A percentile compares a stretch with the other conserved stretches of the same genome.
Evolutionary conservation across 1,140 invertebrate genomes (phyloP).

Genomic region (Drosophila pruinosa): DNA sequence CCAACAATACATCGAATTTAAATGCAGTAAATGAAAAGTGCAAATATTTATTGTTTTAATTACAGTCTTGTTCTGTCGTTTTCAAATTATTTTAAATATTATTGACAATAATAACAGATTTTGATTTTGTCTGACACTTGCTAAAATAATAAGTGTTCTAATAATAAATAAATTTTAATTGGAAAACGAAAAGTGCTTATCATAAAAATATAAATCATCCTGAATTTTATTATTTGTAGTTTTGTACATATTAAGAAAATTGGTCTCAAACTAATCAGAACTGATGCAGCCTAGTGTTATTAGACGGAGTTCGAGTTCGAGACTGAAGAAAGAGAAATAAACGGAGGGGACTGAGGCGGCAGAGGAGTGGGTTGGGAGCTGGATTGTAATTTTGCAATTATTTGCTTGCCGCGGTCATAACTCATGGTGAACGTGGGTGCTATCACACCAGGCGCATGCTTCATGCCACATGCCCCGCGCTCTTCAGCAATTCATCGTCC

Average conservation of each 20-base stretch:
- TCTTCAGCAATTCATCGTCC: neutral
- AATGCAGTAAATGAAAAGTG: neutral
- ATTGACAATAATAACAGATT: too few relatives aligned
- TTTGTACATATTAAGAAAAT: too few relatives aligned
- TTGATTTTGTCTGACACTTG: too few relatives aligned
- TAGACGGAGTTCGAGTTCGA: slow-evolving; percentile 1
- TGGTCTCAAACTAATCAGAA: neutral
- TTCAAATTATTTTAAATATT: too few relatives aligned
- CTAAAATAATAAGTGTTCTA: too few relatives aligned
- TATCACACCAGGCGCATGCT: slow-evolving; percentile 20
- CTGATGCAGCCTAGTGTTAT: slow-evolving; percentile 18
- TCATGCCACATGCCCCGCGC: slow-evolving; percentile 6
- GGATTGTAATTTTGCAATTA: slow-evolving; percentile 76
- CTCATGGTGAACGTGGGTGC: slow-evolving; percentile 69
- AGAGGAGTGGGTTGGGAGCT: neutral
- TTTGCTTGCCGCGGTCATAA: slow-evolving; percentile 76
- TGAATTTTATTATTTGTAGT: too few relatives aligned
- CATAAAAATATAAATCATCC: too few relatives aligned
- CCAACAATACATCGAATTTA: neutral
- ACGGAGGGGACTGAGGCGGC: too few relatives aligned
- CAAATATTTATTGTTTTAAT: neutral
- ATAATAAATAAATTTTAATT: too few relatives aligned
- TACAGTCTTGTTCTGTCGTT: too few relatives aligned
- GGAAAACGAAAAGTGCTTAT: too few relatives aligned
- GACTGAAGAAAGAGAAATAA: slow-evolving; percentile 8